Base-by-base conservation (phyloP, 2,113 vertebrate genomes). In the Nibea coibor region DNA sequence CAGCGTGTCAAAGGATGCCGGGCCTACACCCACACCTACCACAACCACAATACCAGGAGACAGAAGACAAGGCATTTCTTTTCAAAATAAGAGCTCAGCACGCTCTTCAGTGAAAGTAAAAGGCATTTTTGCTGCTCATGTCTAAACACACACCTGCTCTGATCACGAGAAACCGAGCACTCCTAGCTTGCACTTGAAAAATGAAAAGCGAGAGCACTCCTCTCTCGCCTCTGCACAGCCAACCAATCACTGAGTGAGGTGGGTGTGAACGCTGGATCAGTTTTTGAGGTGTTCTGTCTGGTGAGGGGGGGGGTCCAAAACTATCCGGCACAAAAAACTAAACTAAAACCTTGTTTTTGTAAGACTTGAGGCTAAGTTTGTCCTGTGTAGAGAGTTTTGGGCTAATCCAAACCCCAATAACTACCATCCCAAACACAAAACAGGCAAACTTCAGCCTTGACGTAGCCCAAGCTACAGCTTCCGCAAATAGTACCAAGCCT, bases 391-490 rank as follows among this genome's bases (percentile, higher is more conserved):
- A 56, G 5, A 24, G 22, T 12, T 22, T 11, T 11, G 4, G n/a
- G 20, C 9, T 54, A n/a, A 35, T 10, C 14, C 35, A 17, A 35
- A 39, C 10, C 2, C 1, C 2, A 24, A 47, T 56, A 64, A 56
- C 11, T 2, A 62, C 57, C 26, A 5, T 20, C 19, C 3, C 1
- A 17, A 28, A 45, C 4, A 17, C 56, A n/a, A 61, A 73, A 19
- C 70, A 76, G 39, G 53, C 59, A 16, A 51, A 72, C 59, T 28
- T 28, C 73, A 35, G 75, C 54, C 39, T 59, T 62, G 72, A 72
- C 15, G 47, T 4, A 16, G 50, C n/a, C 39, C 19, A 10, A 57
- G 64, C 59, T 10, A n/a, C 78, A 43, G 22, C 39, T 61, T 47
- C 62, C 4, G n/a, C 51, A 35, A 75, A 62, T 24, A 16, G 42